Percentiles rank a stretch among this genome's conserved stretches.
These are phyloP conservation scores for Centropristis striata DNA, from an alignment of 2,113 vertebrate species.

Conservation along the genomic window DNA sequence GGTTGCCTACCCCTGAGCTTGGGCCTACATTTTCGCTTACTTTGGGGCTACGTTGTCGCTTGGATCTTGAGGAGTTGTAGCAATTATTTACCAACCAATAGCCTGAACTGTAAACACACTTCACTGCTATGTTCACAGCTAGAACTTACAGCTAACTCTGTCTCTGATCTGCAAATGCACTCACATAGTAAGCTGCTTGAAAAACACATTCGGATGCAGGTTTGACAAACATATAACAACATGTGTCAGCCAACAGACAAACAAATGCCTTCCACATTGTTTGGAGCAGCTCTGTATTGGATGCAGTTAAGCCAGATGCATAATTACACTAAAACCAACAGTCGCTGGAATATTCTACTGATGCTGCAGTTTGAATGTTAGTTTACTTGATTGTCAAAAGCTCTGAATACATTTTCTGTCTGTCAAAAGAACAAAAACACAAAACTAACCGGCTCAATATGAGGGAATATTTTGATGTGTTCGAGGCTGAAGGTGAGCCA, in stretches of 20 bases:
- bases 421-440: neutral
- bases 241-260: neutral
- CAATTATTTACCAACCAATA: no score
- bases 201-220: no score
- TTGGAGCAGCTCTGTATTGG: neutral
- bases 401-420: neutral
- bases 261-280: neutral
- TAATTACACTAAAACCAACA: neutral
- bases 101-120: no score
- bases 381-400: neutral
- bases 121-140: no score
- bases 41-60: no score
- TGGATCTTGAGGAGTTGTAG: no score
- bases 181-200: no score
- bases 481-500: conserved; percentile 93
- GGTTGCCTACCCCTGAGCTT: no score
- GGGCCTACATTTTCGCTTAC: no score
- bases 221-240: neutral
- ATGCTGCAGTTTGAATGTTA: neutral
- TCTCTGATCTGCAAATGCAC: no score
- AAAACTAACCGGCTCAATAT: conserved; percentile 83
- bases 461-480: conserved; percentile 88
- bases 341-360: neutral
- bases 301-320: neutral
- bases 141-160: no score